Base-by-base conservation (phyloP, 2,113 vertebrate species). In the Poeciliopsis turrubarensis region DNA sequence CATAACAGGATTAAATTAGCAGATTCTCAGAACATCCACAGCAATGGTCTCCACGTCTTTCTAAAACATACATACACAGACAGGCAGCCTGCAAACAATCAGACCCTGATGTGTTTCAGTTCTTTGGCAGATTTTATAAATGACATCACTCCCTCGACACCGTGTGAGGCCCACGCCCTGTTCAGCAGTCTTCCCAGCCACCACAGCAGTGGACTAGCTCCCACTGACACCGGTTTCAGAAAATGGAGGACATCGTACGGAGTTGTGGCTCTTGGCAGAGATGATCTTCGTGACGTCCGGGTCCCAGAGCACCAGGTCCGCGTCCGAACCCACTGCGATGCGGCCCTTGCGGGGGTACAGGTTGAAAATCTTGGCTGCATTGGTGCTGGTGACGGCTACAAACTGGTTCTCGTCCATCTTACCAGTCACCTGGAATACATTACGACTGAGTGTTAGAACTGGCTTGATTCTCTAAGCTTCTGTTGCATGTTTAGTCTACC, bases 381-480 rank as follows among this genome's bases (percentile, higher is more conserved):
- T 99, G 79, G 98, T 99, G 93, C 98, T 99, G 93, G 97, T 99
- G 87, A 99, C 97, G 0, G 96, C 96, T 14, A 99, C 98, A 91
- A 99, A 99, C 92, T 99, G 98, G 94, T 99, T 99, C 92, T 99
- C 98, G 0, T 99, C 98, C 98, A 99, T 99, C 89, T 99, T 99
- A 1, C 98, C 98, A 19, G 97, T 97, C 78, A 98, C 98, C 98
- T 99, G 84, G 10, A 72, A 65, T 0, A 10, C 68, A 26, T n/a
- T 63, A 66, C 27, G 83, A 57, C 13, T 0, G 34, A 77, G 68
- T 34, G 37, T 71, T 22, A 75, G 65, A 44, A 29, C 4, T 34
- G 29, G 5, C 27, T 60, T 22, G 47, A 30, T 27, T 26, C 13
- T n/a, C 60, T 34, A 19, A 3, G 14, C 27, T 29, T 2, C 19